Evolutionary conservation across 1,140 invertebrate species (phyloP).

Genomic region (Trigoniulus corallinus): DNA sequence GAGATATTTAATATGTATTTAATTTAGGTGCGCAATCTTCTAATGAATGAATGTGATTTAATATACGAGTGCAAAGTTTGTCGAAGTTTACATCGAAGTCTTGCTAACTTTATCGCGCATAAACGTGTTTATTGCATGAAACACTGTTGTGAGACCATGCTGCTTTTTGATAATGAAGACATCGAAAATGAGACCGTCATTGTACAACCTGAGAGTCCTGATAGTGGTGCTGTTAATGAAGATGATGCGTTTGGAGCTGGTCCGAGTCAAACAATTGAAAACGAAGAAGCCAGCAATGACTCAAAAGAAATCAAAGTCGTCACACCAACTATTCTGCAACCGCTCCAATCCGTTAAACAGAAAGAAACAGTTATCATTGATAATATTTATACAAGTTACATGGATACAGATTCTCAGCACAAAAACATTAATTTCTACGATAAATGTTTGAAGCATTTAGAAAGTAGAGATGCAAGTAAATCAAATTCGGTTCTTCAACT

Average conservation of each 20-base stretch:
- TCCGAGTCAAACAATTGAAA: background rate
- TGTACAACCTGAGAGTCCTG: constrained; percentile 11
- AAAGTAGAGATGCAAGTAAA: too few species aligned
- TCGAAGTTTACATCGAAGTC: constrained; percentile 59
- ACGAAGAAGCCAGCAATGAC: background rate
- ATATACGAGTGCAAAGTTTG: constrained; percentile 73
- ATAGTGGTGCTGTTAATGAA: background rate
- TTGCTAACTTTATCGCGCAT: constrained; percentile 67
- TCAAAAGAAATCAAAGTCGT: background rate
- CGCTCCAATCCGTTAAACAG: background rate
- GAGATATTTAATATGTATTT: background rate
- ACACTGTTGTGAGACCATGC: constrained; percentile 25
- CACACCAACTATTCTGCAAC: constrained; percentile 5
- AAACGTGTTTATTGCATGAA: constrained; percentile 57
- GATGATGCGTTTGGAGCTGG: background rate
- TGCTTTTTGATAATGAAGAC: constrained; percentile 17
- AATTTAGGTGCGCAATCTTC: constrained; percentile 44
- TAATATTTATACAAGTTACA: background rate
- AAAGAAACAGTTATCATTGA: background rate
- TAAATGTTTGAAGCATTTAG: too few species aligned
- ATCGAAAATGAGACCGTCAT: constrained; percentile 11
- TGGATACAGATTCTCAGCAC: background rate
- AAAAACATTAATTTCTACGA: too few species aligned
- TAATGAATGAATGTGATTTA: constrained; percentile 60
- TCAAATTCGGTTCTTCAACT: too few species aligned